Base-by-base conservation (phyloP, 2,797 vertebrate species). In the Corythornis leucogaster region DNA sequence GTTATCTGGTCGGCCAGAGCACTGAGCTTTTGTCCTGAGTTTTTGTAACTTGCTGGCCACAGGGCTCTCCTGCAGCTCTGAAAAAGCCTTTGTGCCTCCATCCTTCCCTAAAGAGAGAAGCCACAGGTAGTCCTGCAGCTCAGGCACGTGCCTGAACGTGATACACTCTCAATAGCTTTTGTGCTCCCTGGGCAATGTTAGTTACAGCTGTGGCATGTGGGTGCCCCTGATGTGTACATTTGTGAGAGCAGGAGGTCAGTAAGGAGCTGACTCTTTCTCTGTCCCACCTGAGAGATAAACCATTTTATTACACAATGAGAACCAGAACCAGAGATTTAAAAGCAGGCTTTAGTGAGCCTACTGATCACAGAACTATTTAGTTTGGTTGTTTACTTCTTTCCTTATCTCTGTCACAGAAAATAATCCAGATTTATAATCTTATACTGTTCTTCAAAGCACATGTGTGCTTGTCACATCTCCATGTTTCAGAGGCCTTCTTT, bases 361-460 rank as follows among this genome's bases (percentile, higher is more conserved):
- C 46, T 70, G 19, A 71, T 74, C 18, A 43, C 6, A 46, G n/a
- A 69, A 40, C 19, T 62, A 45, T 86, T 81, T 77, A 12, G 79
- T 90, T 89, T 67, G 21, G 11, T 83, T 90, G 59, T 79, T 94
- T 85, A 62, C 51, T 66, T 85, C 43, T 77, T 76, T 69, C 22
- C n/a, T 80, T 85, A 66, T 85, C 59, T 91, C 74, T 46, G 43
- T 74, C 28, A 79, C 0, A 5, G 51, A 91, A 93, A 83, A 76
- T 43, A 73, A 73, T 85, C 73, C 25, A 69, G 21, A 55, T 76
- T 79, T 81, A 48, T 86, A 75, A 63, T 54, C 15, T 74, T 57
- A 70, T 24, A 53, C 20, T 63, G 17, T 63, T 84, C 30, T 84
- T 89, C 43, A 68, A 85, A 85, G 33, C 67, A 33, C 2, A 1